Evolutionary conservation across 2,888 invertebrate species (phyloP), one percentile per base, ranked within the genome.

Genomic region (Luperina nickerlii): DNA sequence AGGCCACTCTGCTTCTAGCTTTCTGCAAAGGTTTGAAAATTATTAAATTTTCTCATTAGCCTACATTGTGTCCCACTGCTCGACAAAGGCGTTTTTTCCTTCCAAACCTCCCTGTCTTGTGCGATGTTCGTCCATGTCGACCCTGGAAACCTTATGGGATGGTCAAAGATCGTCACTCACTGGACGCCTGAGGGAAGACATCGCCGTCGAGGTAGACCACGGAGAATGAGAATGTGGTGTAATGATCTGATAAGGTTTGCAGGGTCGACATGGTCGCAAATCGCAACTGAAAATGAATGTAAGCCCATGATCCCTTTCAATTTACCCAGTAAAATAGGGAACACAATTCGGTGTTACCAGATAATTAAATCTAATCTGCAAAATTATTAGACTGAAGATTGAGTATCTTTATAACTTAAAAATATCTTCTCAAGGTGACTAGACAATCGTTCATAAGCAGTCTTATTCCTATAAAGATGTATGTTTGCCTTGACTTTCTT

Each of bases 401-500:
- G 9, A 38, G 18, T 18, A 8, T 67, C 63, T 45, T 69, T 75
- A 24, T 13, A 32, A 18, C 15, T 60, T 73, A 76, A 74, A 24
- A 90, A 63, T 75, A 90, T 83, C 77, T 95, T 95, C 84, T 96
- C 95, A 82, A 96, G 90, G 84, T 96, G 96, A 88, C 87, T 92
- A 87, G 96, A 92, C 24, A 97, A 88, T 65, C 93, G 92, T 80
- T 97, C 96, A 78, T 96, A 97, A 9, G 96, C 97, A 76, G 94
- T 90, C 90, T 97, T 97, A 90, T 98, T 98, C 83, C 97, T 96
- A 85, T 98, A 97, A 71, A 98, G 95, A 73, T 96, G 94, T 83
- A 97, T 97, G 86, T 97, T 97, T 0, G 96, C 95, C 80, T 97
- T 96, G 42, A 98, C 96, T 94, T 98, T 98, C 87, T 97, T 96